Evolutionary conservation across 2,888 invertebrate species (phyloP).

Genomic region (Athetis lepigone): DNA sequence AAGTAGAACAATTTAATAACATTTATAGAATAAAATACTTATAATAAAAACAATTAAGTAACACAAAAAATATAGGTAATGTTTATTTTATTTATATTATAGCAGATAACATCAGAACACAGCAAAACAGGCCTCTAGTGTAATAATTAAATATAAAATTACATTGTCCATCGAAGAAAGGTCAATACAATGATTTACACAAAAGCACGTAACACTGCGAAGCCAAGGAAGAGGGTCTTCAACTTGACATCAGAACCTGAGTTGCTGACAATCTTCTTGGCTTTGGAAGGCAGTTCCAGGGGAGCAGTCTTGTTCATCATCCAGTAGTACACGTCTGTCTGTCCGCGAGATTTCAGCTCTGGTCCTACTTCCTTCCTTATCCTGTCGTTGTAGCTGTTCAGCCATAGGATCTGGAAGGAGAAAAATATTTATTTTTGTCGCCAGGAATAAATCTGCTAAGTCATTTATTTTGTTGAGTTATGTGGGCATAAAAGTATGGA

Average conservation of each 20-base stretch:
- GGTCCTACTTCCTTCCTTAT: conserved; percentile 94
- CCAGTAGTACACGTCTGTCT: conserved; percentile 94
- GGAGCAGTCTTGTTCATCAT: conserved; percentile 95
- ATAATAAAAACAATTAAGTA: too few relatives aligned
- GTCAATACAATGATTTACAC: conserved; percentile 26
- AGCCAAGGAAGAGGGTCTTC: conserved; percentile 2
- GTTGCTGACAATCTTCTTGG: conserved; percentile 61
- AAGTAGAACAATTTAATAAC: background rate
- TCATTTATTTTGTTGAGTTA: too few relatives aligned
- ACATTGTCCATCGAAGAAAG: conserved; percentile 1
- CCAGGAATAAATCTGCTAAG: too few relatives aligned
- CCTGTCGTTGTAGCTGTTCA: conserved; percentile 94
- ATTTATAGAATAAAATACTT: background rate
- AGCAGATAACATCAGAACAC: background rate
- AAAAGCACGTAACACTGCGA: conserved; percentile 20
- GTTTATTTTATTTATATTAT: background rate
- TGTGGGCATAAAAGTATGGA: too few relatives aligned
- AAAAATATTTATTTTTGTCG: background rate
- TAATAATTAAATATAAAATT: background rate
- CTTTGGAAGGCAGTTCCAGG: conserved; percentile 84
- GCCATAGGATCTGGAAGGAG: conserved; percentile 93
- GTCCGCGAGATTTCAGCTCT: conserved; percentile 93
- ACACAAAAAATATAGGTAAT: too few relatives aligned
- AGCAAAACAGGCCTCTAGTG: conserved; percentile 6
- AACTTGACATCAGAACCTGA: conserved; percentile 42